Evolutionary conservation across 1,140 invertebrate species (phyloP).

Genomic region (Andricus grossulariae): DNA sequence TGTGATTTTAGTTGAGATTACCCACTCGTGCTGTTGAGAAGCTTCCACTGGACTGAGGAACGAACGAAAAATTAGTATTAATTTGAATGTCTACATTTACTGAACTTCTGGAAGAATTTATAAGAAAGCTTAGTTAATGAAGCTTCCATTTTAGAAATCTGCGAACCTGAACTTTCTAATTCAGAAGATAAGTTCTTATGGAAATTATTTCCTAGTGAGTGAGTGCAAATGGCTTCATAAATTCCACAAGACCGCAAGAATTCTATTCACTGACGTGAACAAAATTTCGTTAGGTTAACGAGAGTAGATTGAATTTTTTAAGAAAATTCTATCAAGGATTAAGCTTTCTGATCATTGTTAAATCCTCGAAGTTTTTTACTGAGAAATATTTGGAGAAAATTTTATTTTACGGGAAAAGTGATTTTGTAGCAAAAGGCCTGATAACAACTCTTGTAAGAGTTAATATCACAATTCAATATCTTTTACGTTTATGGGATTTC

Average conservation of each 20-base stretch:
- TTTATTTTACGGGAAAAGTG: background rate
- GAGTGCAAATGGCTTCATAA: slow-evolving; percentile 26
- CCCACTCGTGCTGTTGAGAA: too few relatives aligned
- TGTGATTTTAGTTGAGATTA: background rate
- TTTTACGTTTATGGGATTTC: background rate
- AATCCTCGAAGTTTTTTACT: too few relatives aligned
- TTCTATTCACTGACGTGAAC: background rate
- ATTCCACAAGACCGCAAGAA: background rate
- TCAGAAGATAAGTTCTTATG: slow-evolving; percentile 12
- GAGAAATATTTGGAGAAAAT: background rate
- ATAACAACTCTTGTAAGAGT: background rate
- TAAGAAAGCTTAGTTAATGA: background rate
- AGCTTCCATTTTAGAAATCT: slow-evolving; percentile 9
- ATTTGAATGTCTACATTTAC: background rate
- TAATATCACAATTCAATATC: slow-evolving; percentile 1
- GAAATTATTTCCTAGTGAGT: slow-evolving; percentile 27
- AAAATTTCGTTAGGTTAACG: slow-evolving; percentile 7
- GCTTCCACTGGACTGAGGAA: too few relatives aligned
- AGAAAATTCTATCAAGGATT: background rate
- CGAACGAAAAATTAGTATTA: too few relatives aligned
- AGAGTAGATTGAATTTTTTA: background rate
- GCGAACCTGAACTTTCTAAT: background rate
- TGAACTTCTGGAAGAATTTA: background rate
- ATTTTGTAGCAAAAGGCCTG: background rate
- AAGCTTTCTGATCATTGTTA: too few relatives aligned